phyloP scores from a whole-genome alignment of 2,888 invertebrate genomes.

The Troides aeacus region DNA sequence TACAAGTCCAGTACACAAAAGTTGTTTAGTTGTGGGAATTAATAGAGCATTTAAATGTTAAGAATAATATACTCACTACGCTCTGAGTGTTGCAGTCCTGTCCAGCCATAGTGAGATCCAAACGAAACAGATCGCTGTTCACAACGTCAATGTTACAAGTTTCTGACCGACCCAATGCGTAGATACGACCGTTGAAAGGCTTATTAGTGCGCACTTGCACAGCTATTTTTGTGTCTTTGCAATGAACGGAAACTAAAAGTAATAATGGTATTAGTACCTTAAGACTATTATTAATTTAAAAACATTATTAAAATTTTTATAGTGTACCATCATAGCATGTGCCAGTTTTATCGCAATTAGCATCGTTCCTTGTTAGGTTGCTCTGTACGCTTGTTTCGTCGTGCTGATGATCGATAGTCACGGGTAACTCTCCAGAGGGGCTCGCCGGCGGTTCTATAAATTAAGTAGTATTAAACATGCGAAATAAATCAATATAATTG shows the following conservation, averaged over 20 bases:
- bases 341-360: slow-evolving; percentile 96
- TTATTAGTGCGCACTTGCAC: slow-evolving; percentile 96
- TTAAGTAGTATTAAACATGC: background rate
- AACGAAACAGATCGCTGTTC: slow-evolving; percentile 94
- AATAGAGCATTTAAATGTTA: background rate
- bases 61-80: slow-evolving; percentile 83
- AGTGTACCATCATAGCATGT: slow-evolving; percentile 95
- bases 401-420: slow-evolving; percentile 88
- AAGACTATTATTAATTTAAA: background rate
- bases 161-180: slow-evolving; percentile 95
- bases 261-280: slow-evolving; percentile 22
- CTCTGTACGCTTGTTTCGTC: slow-evolving; percentile 82
- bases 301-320: slow-evolving; percentile 4
- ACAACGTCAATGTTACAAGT: slow-evolving; percentile 97
- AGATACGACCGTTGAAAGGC: slow-evolving; percentile 96
- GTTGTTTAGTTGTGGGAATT: background rate
- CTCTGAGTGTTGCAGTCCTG: slow-evolving; percentile 98
- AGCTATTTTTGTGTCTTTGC: slow-evolving; percentile 96
- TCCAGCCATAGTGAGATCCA: slow-evolving; percentile 95
- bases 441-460: slow-evolving; percentile 75
- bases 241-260: slow-evolving; percentile 91
- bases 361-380: slow-evolving; percentile 87
- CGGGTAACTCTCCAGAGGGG: slow-evolving; percentile 81
- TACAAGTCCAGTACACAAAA: too few species aligned
- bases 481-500: slow-evolving; percentile 33